phyloP scores from a whole-genome alignment of 2,113 vertebrate species.

The Anthoscopus minutus region DNA sequence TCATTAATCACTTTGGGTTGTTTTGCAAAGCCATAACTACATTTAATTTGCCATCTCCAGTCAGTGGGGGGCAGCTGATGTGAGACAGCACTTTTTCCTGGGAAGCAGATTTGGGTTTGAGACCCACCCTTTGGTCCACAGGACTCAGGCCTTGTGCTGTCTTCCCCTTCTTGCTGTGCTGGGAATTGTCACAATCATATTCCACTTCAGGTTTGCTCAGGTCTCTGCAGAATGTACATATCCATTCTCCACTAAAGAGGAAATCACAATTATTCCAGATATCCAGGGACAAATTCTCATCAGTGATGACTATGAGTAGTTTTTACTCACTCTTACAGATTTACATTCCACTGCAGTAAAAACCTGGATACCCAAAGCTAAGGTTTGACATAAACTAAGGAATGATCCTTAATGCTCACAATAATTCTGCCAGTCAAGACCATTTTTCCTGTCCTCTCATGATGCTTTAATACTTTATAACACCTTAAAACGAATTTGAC shows the following conservation, averaged over 20 bases:
- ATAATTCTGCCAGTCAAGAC: neutral
- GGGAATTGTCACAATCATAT: constrained; percentile 89
- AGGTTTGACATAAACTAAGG: too few species aligned
- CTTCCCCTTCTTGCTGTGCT: constrained; percentile 83
- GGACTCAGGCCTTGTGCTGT: constrained; percentile 81
- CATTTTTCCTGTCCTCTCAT: neutral
- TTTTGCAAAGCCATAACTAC: neutral
- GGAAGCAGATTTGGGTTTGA: neutral
- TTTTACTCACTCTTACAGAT: neutral
- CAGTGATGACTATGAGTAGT: neutral
- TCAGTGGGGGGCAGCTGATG: neutral
- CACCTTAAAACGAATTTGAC: neutral
- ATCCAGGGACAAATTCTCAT: neutral
- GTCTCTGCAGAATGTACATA: constrained; percentile 96
- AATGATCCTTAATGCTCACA: neutral
- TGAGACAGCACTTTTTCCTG: neutral
- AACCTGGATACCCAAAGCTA: neutral
- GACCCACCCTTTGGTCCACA: constrained; percentile 90
- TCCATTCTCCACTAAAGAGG: constrained; percentile 88
- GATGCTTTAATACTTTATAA: neutral
- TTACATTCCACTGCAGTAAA: neutral
- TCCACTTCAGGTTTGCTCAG: constrained; percentile 89
- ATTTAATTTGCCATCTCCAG: neutral
- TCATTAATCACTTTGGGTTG: neutral
- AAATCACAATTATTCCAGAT: constrained; percentile 32